A percentile compares a stretch with the other conserved stretches of the same genome.
These are phyloP conservation scores for Hypsopygia costalis DNA, from an alignment of 2,888 invertebrate genomes.

Conservation along the genomic window DNA sequence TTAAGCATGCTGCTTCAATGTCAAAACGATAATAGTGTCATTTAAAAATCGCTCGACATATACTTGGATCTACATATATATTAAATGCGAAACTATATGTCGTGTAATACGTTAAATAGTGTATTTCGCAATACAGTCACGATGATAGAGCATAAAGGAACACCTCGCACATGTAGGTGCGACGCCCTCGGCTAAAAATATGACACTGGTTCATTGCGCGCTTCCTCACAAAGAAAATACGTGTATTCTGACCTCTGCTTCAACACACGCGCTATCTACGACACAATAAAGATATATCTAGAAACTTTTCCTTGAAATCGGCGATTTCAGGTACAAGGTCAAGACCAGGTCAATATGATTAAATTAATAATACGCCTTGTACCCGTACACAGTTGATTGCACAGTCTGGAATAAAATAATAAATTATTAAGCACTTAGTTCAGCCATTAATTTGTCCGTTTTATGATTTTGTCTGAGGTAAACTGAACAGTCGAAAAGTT, in stretches of 20 bases:
- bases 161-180: conserved; percentile 32
- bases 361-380: too few relatives aligned
- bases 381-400: too few relatives aligned
- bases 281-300: conserved; percentile 23
- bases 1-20: too few relatives aligned
- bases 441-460: too few relatives aligned
- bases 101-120: too few relatives aligned
- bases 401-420: too few relatives aligned
- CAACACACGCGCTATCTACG: conserved; percentile 43
- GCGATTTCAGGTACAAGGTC: conserved; percentile 32
- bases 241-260: conserved; percentile 62
- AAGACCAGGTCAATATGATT: conserved; percentile 19
- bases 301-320: conserved; percentile 20
- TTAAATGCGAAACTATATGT: too few relatives aligned
- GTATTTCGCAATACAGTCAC: conserved; percentile 24
- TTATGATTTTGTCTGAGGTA: too few relatives aligned
- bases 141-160: conserved; percentile 34
- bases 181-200: conserved; percentile 77
- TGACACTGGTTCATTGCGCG: conserved; percentile 60
- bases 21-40: too few relatives aligned
- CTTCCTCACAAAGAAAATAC: conserved; percentile 72
- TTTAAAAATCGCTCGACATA: too few relatives aligned
- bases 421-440: too few relatives aligned
- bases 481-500: too few relatives aligned
- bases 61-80: neutral